Evolutionary conservation across 2,888 invertebrate genomes (phyloP), one percentile per base, ranked within the genome.

Genomic region (Myopa tessellatipennis): DNA sequence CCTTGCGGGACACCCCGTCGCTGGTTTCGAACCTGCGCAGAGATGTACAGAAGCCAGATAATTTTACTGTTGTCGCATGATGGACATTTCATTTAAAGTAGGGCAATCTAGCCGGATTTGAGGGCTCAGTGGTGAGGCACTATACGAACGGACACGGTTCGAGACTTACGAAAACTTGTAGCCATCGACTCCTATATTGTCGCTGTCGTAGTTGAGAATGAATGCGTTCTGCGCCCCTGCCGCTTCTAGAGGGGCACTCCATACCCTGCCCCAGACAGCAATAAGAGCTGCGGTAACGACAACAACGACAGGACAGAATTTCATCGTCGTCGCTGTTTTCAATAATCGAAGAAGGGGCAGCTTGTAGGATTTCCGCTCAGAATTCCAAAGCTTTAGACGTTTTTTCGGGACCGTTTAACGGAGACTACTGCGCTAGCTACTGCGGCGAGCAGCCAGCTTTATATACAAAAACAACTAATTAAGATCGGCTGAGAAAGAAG

Each of bases 181-280:
- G 72, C 87, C 87, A 79, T 86, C 85, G 14, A 81, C 79, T 70
- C 86, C 88, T 58, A 85, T 83, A 63, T 87, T 87, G 83, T 92
- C 91, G 79, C 90, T 89, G 38, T 93, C 92, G 82, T 92, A 92
- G 74, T 91, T 91, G 70, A 92, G 73, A 79, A 93, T 90, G 81
- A 91, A 90, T 3, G 92, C 92, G 82, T 92, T 91, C 83, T 91
- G 86, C 68, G 83, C 80, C 60, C 85, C 85, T 78, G 86, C 84
- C 76, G 85, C 84, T 77, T 86, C 83, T 74, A 87, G 69, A 8
- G 86, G 86, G 38, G 84, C 86, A 14, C 86, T 85, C 50, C 79
- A 75, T 50, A 83, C 84, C 6, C 14, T 34, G 10, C 10, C 7
- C 26, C 26, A 63, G 45, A 84, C 83, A 45, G 79, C 79, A 7